Evolutionary conservation across 2,888 invertebrate species (phyloP).

Genomic region (Ophion ellenae): DNA sequence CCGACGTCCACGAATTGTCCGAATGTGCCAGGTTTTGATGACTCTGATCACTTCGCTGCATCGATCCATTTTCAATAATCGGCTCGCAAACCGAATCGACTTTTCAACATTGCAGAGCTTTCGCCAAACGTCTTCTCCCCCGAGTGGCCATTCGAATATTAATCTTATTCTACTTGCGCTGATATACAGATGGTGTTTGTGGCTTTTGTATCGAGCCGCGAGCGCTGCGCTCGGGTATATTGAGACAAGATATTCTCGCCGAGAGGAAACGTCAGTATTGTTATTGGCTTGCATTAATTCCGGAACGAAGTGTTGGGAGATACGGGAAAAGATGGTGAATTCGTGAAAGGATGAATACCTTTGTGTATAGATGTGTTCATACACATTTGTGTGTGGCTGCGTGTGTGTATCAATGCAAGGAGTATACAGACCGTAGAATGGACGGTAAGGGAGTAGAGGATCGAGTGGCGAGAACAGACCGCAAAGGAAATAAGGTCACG

Average conservation of each 20-base stretch:
- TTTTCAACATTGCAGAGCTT: no score
- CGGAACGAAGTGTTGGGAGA: constrained; percentile 43
- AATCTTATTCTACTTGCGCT: constrained; percentile 4
- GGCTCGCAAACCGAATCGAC: no score
- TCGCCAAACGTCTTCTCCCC: no score
- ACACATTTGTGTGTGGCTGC: constrained; percentile 14
- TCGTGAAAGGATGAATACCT: constrained; percentile 11
- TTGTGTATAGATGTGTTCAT: neutral
- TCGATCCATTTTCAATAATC: neutral
- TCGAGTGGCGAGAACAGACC: constrained; percentile 67
- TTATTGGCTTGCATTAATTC: constrained; percentile 81
- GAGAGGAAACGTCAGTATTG: constrained; percentile 74
- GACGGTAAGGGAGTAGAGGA: constrained; percentile 50
- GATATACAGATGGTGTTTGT: neutral
- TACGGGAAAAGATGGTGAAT: constrained; percentile 38
- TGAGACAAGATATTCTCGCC: constrained; percentile 57
- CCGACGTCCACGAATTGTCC: constrained; percentile 24
- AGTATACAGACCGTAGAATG: constrained; percentile 33
- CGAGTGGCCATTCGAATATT: neutral
- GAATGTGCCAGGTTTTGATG: neutral
- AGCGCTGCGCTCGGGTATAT: constrained; percentile 18
- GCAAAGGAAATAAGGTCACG: constrained; percentile 81
- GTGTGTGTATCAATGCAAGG: neutral
- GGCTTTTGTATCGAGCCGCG: constrained; percentile 10
- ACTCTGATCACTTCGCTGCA: constrained; percentile 9